phyloP scores from a whole-genome alignment of 2,888 invertebrate species.

The Eupithecia abbreviata region DNA sequence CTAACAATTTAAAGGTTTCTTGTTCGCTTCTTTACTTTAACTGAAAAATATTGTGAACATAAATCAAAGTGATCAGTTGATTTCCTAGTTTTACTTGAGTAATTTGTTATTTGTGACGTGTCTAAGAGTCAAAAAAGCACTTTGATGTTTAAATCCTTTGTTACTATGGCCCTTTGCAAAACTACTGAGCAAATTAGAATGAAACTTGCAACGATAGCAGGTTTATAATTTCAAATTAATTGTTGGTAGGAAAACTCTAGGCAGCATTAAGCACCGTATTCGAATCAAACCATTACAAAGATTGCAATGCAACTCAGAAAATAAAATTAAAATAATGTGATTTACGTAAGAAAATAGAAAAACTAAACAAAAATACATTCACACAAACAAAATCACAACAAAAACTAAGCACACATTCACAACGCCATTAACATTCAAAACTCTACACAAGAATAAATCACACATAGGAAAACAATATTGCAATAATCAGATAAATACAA shows the following conservation, averaged over 20 bases:
- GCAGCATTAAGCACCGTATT: not conserved
- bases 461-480: too few species aligned
- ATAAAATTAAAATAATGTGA: not conserved
- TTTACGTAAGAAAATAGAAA: not conserved
- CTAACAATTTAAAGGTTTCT: too few species aligned
- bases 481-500: too few species aligned
- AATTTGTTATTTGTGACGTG: too few species aligned
- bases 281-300: not conserved
- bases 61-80: too few species aligned
- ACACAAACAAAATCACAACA: not conserved
- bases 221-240: not conserved
- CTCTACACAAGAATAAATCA: too few species aligned
- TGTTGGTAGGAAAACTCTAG: not conserved
- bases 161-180: not conserved
- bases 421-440: too few species aligned
- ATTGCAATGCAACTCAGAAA: conserved; percentile 27
- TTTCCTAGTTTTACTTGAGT: too few species aligned
- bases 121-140: too few species aligned
- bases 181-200: not conserved
- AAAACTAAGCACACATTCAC: not conserved
- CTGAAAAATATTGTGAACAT: too few species aligned
- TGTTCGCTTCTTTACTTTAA: too few species aligned
- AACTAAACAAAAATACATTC: not conserved
- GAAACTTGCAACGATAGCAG: not conserved
- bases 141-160: too few species aligned